Percentiles rank a stretch among this genome's conserved stretches.
phyloP scores from a whole-genome alignment of 1,140 invertebrate species.

The Macrobrachium nipponense region DNA sequence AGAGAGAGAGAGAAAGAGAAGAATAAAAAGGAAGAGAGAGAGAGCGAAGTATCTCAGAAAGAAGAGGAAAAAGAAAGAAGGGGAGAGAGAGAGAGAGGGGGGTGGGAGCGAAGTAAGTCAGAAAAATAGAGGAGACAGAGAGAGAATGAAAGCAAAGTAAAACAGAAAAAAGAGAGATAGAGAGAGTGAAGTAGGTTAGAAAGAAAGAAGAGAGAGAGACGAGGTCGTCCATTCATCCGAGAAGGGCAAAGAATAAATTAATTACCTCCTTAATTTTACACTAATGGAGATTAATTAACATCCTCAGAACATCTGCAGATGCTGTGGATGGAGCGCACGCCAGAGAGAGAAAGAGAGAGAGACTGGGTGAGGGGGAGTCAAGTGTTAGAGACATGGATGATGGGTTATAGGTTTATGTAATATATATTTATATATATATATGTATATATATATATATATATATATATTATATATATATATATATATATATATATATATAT shows the following conservation, averaged over 20 bases:
- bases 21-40: background rate
- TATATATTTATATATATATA: background rate
- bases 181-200: background rate
- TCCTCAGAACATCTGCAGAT: no score
- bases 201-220: background rate
- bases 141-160: background rate
- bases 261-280: no score
- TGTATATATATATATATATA: background rate
- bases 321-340: background rate
- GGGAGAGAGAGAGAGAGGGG: background rate
- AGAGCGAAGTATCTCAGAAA: background rate
- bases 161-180: background rate
- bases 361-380: background rate
- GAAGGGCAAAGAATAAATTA: background rate
- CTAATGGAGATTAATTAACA: no score
- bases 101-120: background rate
- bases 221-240: background rate
- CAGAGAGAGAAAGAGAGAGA: constrained; percentile 19
- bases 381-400: background rate
- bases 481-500: no score
- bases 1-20: background rate
- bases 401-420: background rate
- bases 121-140: background rate
- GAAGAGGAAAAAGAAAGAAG: background rate
- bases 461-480: background rate